Evolutionary conservation across 2,113 vertebrate genomes (phyloP).

Genomic region (Pogonocichla stellata): DNA sequence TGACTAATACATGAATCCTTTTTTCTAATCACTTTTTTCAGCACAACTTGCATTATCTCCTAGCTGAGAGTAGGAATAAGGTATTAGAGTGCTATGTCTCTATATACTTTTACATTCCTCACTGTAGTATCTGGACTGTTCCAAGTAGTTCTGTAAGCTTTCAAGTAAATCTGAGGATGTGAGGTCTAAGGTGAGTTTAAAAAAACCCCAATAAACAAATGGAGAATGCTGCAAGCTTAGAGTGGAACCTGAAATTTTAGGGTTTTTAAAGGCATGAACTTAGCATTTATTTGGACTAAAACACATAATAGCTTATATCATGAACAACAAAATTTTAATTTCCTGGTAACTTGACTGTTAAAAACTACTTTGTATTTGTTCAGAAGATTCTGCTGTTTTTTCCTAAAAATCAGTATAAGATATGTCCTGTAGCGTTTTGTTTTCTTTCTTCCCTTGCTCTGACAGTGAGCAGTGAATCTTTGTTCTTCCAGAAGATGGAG

Average conservation of each 20-base stretch:
- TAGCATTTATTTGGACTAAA: not conserved
- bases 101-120: not conserved
- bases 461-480: not conserved
- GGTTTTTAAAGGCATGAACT: not conserved
- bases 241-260: not conserved
- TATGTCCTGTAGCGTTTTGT: not conserved
- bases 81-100: not conserved
- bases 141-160: not conserved
- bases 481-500: slow-evolving; percentile 52
- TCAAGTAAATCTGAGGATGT: not conserved
- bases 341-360: not conserved
- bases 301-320: not conserved
- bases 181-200: not conserved
- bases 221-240: not conserved
- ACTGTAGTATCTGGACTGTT: not conserved
- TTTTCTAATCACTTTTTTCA: not conserved
- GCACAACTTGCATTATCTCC: not conserved
- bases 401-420: not conserved
- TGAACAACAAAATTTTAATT: not conserved
- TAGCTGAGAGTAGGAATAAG: not conserved
- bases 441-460: not conserved
- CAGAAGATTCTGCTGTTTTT: not conserved
- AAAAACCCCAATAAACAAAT: rapidly evolving
- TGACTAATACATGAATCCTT: not conserved
- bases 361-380: not conserved